Percentiles rank a stretch among this genome's conserved stretches.
These are phyloP conservation scores for Lutraria lutraria DNA, from an alignment of 2,888 invertebrate genomes.

Conservation along the genomic window DNA sequence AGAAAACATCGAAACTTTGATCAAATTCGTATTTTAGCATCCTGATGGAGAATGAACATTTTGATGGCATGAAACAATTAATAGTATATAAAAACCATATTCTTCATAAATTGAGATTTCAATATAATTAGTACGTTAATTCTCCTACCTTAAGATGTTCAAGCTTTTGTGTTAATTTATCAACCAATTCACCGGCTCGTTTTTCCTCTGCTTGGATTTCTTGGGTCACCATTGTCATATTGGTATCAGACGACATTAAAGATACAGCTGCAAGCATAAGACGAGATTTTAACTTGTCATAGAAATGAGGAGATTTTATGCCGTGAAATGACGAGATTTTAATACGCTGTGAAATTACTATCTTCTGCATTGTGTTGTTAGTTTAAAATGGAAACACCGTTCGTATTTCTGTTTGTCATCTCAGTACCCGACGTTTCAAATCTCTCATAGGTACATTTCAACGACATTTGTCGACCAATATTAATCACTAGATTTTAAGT, in stretches of 20 bases:
- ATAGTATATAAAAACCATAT: background rate
- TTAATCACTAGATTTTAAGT: too few species aligned
- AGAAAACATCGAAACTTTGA: background rate
- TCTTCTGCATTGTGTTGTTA: too few species aligned
- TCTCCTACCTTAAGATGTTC: constrained; percentile 33
- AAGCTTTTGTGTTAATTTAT: constrained; percentile 46
- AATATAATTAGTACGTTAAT: background rate
- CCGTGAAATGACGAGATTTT: too few species aligned
- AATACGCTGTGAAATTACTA: too few species aligned
- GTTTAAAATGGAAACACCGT: too few species aligned
- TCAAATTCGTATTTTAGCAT: background rate
- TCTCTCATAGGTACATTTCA: too few species aligned
- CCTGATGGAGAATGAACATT: background rate
- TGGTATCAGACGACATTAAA: constrained; percentile 33
- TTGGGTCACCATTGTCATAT: constrained; percentile 33
- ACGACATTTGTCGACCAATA: too few species aligned
- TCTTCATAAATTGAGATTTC: background rate
- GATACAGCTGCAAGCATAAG: constrained; percentile 36
- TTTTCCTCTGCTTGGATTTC: constrained; percentile 48
- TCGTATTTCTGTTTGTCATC: too few species aligned
- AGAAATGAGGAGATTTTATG: too few species aligned
- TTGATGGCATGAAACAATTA: background rate
- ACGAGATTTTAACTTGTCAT: too few species aligned
- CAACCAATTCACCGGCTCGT: constrained; percentile 29
- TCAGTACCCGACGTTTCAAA: too few species aligned